phyloP scores from a whole-genome alignment of 1,140 invertebrate genomes.

The Maniola jurtina region DNA sequence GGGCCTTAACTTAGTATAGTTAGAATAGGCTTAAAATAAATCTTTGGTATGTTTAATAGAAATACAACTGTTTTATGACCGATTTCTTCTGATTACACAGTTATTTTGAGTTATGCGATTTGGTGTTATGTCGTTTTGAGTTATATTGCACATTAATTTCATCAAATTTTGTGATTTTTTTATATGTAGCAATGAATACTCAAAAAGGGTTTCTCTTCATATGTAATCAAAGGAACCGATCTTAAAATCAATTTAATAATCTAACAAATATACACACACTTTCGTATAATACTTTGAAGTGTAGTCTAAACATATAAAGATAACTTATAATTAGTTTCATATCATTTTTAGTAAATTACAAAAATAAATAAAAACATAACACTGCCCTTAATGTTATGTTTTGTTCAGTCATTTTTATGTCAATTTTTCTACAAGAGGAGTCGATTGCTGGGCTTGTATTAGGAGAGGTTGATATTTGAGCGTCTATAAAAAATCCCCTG shows the following conservation, averaged over 20 bases:
- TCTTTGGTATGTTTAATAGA: background rate
- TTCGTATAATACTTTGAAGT: background rate
- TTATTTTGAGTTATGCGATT: background rate
- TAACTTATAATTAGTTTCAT: background rate
- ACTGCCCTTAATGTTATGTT: background rate
- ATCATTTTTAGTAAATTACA: background rate
- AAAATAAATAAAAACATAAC: constrained; percentile 1
- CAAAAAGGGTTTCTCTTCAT: no score
- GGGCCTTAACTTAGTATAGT: background rate
- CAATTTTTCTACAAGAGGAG: background rate
- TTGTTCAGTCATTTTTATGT: background rate
- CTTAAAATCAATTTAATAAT: background rate
- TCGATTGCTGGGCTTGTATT: background rate
- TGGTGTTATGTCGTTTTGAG: background rate
- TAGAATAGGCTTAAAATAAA: constrained; percentile 2
- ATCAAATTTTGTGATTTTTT: no score
- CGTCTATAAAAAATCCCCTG: background rate
- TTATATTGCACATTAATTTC: no score
- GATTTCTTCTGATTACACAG: background rate
- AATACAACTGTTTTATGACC: background rate
- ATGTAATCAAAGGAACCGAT: background rate
- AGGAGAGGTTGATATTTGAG: background rate
- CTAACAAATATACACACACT: background rate
- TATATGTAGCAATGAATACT: no score
- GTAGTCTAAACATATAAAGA: background rate